A percentile compares a stretch with the other conserved stretches of the same genome.
Conservation (phyloP, 2,888 invertebrate species). For the Chloromyia formosa region DNA sequence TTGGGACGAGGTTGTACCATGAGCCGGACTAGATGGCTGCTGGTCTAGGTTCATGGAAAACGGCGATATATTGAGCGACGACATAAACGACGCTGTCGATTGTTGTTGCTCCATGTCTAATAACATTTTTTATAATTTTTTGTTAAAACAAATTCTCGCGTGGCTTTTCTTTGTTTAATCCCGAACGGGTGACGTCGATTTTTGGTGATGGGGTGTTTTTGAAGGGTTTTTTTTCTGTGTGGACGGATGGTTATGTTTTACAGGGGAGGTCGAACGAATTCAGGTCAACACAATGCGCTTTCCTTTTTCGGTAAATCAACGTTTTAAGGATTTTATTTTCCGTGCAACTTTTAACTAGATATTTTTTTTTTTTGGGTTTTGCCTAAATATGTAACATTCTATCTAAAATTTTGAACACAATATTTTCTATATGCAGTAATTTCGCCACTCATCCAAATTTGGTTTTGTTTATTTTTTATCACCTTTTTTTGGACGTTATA, state of each 20-base stretch:
- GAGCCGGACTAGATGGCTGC: constrained; percentile 73
- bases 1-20: constrained; percentile 57
- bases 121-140: constrained; percentile 69
- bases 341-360: no score
- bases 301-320: no score
- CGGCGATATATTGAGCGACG: constrained; percentile 89
- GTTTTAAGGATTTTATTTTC: no score
- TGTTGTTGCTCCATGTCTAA: constrained; percentile 87
- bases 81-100: constrained; percentile 82
- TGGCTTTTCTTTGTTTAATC: constrained; percentile 44
- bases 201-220: neutral
- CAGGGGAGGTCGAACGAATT: no score
- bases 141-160: constrained; percentile 44
- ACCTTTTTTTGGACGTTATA: neutral
- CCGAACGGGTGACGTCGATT: neutral
- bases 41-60: constrained; percentile 78
- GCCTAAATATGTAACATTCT: constrained; percentile 17
- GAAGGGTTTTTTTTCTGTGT: neutral
- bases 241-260: constrained; percentile 25
- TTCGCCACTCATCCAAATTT: no score
- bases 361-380: no score
- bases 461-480: constrained; percentile 8
- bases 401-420: constrained; percentile 18
- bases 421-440: no score
- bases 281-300: no score